Evolutionary conservation across 2,113 vertebrate genomes (phyloP).

Genomic region (Xiphophorus maculatus): DNA sequence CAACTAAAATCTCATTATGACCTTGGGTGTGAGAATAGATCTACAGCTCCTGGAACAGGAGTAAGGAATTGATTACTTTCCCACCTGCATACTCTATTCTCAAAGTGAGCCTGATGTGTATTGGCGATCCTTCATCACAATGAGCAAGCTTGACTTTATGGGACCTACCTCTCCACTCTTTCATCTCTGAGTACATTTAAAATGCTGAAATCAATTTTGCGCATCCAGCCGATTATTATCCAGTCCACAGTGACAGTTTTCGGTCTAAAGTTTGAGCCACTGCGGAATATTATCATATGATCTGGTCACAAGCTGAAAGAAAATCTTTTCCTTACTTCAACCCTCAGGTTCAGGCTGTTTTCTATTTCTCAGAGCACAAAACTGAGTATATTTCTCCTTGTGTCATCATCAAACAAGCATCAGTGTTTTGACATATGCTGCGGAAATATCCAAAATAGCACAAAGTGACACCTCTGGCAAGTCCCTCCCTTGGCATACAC

Average conservation of each 20-base stretch:
- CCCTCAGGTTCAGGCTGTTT: not conserved
- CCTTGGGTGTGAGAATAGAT: conserved; percentile 17
- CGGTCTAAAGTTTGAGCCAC: not conserved
- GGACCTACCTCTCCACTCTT: conserved; percentile 31
- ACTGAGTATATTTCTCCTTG: conserved; percentile 29
- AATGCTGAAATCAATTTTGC: conserved; percentile 25
- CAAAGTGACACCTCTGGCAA: conserved; percentile 45
- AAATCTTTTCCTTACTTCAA: conserved; percentile 9
- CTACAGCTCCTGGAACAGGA: conserved; percentile 7
- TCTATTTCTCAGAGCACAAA: conserved; percentile 11
- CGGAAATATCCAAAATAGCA: conserved; percentile 31
- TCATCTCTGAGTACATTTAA: conserved; percentile 30
- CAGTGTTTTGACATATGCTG: conserved; percentile 4
- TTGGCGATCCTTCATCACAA: conserved; percentile 33
- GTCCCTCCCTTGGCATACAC: conserved; percentile 14
- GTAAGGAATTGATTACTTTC: conserved; percentile 24
- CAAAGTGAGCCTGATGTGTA: conserved; percentile 27
- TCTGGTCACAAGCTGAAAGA: not conserved
- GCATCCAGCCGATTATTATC: conserved; percentile 13
- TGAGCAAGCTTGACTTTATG: conserved; percentile 27
- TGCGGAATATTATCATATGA: conserved; percentile 14
- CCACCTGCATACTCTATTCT: conserved; percentile 16
- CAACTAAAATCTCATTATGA: conserved; percentile 18
- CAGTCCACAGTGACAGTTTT: conserved; percentile 13
- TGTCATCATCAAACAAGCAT: conserved; percentile 37